These are phyloP conservation scores for Pterocles orientalis DNA, from an alignment of 2,113 vertebrate genomes.

Conservation along the genomic window DNA sequence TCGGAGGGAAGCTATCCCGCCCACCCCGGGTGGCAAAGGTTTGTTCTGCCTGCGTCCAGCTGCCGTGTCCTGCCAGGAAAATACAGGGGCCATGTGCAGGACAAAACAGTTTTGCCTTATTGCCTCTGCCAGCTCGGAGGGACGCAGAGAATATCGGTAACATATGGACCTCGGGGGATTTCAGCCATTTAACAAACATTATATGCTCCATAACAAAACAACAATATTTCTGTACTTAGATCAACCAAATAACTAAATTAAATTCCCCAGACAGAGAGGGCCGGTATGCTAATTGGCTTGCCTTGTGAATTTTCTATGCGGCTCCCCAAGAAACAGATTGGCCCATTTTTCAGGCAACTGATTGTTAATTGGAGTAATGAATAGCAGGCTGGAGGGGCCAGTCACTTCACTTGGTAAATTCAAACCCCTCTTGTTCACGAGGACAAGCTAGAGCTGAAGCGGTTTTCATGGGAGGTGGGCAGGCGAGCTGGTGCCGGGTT, in stretches of 20 bases:
- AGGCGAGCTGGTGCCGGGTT: conserved; percentile 66
- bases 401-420: conserved; percentile 77
- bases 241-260: conserved; percentile 66
- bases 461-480: conserved; percentile 25
- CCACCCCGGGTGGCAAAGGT: conserved; percentile 77
- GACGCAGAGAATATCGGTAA: conserved; percentile 57
- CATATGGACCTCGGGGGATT: conserved; percentile 76
- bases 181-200: conserved; percentile 75
- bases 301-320: conserved; percentile 66
- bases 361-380: conserved; percentile 88
- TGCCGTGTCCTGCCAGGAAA: conserved; percentile 75
- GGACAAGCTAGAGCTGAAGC: conserved; percentile 32
- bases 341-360: conserved; percentile 82
- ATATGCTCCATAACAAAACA: conserved; percentile 62
- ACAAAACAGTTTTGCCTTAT: conserved; percentile 74
- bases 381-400: conserved; percentile 73
- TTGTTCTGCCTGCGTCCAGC: conserved; percentile 72
- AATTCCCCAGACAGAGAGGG: conserved; percentile 74
- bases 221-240: conserved; percentile 72
- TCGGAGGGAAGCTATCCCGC: conserved; percentile 72
- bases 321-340: conserved; percentile 81
- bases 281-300: conserved; percentile 78
- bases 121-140: conserved; percentile 62
- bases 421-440: conserved; percentile 72
- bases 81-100: conserved; percentile 74